Evolutionary conservation across 2,113 vertebrate species (phyloP).

Genomic region (Circaetus cinerascens): DNA sequence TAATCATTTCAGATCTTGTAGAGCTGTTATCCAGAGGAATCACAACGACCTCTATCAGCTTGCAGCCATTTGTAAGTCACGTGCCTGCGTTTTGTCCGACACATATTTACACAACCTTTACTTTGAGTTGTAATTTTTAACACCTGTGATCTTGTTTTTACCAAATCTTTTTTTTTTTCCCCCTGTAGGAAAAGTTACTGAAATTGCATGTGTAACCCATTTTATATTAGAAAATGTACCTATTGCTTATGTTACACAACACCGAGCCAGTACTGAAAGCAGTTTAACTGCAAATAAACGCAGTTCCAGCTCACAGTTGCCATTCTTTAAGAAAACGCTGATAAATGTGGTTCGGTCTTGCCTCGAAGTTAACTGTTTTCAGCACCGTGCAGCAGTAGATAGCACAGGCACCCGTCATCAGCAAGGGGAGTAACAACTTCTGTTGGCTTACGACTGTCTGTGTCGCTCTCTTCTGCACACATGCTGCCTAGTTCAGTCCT

Average conservation of each 20-base stretch:
- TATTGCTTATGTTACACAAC: neutral
- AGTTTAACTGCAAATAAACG: neutral
- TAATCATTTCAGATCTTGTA: neutral
- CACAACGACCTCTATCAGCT: neutral
- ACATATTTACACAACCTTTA: neutral
- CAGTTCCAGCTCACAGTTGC: neutral
- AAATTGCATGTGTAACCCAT: neutral
- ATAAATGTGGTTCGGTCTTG: rapidly evolving
- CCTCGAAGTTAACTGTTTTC: neutral
- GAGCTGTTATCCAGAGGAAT: neutral
- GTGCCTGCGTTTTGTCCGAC: neutral
- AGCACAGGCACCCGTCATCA: neutral
- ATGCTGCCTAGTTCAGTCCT: neutral
- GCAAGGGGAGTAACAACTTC: neutral
- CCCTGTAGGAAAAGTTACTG: neutral
- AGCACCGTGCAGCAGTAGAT: neutral
- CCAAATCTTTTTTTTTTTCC: too few relatives aligned
- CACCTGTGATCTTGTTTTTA: neutral
- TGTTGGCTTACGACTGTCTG: neutral
- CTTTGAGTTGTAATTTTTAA: neutral
- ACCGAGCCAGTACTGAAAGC: neutral
- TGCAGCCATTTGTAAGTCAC: neutral
- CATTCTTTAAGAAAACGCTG: neutral
- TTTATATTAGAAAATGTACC: neutral
- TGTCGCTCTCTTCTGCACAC: neutral